Conservation (phyloP, 1,140 invertebrate genomes). For the Periplaneta americana region DNA sequence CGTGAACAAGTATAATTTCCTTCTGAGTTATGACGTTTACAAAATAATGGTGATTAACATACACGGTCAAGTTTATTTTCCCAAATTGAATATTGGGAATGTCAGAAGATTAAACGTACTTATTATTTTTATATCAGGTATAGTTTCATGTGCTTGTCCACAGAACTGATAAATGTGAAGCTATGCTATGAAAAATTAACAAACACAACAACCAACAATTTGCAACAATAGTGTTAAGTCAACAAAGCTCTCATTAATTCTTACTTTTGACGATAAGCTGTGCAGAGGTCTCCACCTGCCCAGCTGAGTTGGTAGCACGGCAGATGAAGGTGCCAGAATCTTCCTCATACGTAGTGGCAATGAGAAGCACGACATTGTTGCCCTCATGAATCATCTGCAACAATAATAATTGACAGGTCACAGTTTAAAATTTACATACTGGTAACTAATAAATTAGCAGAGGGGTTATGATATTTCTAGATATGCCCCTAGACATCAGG, state of each 20-base stretch:
- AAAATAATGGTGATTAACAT: background rate
- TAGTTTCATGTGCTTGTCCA: background rate
- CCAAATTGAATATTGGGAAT: background rate
- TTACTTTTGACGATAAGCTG: slow-evolving; percentile 97
- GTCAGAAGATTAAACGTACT: background rate
- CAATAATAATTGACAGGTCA: too few relatives aligned
- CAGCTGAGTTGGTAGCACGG: slow-evolving; percentile 81
- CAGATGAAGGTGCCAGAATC: slow-evolving; percentile 90
- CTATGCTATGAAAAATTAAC: background rate
- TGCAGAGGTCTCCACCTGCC: slow-evolving; percentile 86
- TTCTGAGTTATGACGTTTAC: background rate
- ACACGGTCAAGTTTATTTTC: background rate
- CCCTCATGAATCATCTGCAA: slow-evolving; percentile 87
- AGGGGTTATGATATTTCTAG: too few relatives aligned
- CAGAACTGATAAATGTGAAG: background rate
- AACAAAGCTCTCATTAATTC: slow-evolving; percentile 56
- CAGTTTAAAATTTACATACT: too few relatives aligned
- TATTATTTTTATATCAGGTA: background rate
- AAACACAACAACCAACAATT: background rate
- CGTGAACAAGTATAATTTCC: background rate
- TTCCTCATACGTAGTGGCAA: slow-evolving; percentile 89
- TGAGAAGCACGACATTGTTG: slow-evolving; percentile 81
- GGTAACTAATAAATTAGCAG: too few relatives aligned
- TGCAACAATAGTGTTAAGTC: background rate
- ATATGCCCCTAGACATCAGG: too few relatives aligned